phyloP scores from a whole-genome alignment of 2,797 vertebrate genomes.

The Parauchenoglanis ngamensis region DNA sequence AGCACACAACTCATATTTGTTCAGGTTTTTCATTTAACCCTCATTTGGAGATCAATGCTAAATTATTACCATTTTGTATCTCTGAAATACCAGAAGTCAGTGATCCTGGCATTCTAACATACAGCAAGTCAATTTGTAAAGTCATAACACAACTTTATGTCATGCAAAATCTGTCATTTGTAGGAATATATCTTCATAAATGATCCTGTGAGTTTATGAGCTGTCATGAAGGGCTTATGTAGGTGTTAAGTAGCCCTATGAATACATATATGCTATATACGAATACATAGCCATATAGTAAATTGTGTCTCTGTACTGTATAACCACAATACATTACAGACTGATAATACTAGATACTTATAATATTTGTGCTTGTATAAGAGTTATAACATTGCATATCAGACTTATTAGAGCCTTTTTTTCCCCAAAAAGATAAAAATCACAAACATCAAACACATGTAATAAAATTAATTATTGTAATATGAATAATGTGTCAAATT shows the following conservation, averaged over 20 bases:
- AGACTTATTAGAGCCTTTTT: not conserved
- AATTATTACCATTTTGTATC: not conserved
- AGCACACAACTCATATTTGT: not conserved
- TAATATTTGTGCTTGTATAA: not conserved
- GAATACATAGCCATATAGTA: not conserved
- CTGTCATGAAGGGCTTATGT: not conserved
- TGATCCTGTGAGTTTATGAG: not conserved
- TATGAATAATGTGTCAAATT: not conserved
- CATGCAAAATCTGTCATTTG: not conserved
- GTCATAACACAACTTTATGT: not conserved
- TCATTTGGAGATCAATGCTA: not conserved
- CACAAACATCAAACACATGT: not conserved
- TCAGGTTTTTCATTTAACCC: too few species aligned
- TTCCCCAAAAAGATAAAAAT: not conserved
- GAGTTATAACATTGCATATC: not conserved
- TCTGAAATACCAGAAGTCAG: not conserved
- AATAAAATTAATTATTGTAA: not conserved
- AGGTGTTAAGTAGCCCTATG: not conserved
- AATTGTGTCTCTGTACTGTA: not conserved
- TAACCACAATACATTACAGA: not conserved
- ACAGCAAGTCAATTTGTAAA: not conserved
- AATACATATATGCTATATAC: not conserved
- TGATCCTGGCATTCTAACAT: not conserved
- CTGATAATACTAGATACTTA: not conserved
- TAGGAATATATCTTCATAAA: not conserved